Evolutionary conservation across 2,113 vertebrate species (phyloP).

Genomic region (Tetrao urogallus): DNA sequence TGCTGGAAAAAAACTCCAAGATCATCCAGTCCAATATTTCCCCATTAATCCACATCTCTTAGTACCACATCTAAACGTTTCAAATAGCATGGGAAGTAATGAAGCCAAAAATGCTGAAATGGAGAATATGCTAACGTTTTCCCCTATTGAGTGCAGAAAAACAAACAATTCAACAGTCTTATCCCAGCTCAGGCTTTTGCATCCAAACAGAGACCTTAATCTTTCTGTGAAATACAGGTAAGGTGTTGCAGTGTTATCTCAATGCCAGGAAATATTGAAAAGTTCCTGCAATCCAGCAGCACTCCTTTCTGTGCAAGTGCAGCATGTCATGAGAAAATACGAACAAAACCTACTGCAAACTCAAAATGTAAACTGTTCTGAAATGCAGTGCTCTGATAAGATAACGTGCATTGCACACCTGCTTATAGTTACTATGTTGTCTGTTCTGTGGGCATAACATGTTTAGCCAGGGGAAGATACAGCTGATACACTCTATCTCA

Average conservation of each 20-base stretch:
- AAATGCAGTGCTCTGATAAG: not conserved
- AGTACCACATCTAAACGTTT: too few relatives aligned
- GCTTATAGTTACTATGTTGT: not conserved
- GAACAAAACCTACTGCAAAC: not conserved
- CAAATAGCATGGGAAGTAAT: not conserved
- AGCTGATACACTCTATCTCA: not conserved
- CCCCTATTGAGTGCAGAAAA: accelerated
- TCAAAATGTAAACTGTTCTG: not conserved
- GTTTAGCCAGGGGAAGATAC: conserved; percentile 36
- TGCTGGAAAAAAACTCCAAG: too few relatives aligned
- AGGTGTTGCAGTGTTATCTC: not conserved
- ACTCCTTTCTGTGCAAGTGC: not conserved
- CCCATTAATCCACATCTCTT: too few relatives aligned
- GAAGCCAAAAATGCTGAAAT: not conserved
- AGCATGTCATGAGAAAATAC: not conserved
- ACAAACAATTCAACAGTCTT: not conserved
- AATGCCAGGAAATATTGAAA: not conserved
- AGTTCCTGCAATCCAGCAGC: conserved; percentile 45
- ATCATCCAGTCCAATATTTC: too few relatives aligned
- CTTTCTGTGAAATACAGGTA: not conserved
- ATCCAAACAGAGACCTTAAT: not conserved
- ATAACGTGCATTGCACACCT: not conserved
- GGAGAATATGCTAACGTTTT: not conserved
- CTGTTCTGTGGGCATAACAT: not conserved
- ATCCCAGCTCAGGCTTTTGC: not conserved